Evolutionary conservation across 2,113 vertebrate species (phyloP).

Genomic region (Seriola aureovittata): DNA sequence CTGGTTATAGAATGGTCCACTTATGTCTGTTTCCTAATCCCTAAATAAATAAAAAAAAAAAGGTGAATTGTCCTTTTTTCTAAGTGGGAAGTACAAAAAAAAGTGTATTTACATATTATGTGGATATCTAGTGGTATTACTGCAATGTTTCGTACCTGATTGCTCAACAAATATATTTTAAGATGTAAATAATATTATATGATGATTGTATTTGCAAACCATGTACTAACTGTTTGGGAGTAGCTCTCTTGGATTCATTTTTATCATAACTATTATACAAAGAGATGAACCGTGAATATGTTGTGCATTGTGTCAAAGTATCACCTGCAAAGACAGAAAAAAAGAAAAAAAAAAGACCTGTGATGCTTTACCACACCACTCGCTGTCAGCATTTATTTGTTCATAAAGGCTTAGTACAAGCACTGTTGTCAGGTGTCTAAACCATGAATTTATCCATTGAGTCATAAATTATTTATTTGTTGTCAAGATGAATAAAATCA

Average conservation of each 20-base stretch:
- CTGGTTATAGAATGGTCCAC: slow-evolving; percentile 76
- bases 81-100: slow-evolving; percentile 75
- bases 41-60: slow-evolving; percentile 52
- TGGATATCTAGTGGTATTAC: slow-evolving; percentile 84
- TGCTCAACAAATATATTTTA: slow-evolving; percentile 85
- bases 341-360: slow-evolving; percentile 58
- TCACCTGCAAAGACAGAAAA: slow-evolving; percentile 74
- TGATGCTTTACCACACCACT: slow-evolving; percentile 82
- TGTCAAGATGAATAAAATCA: slow-evolving; percentile 73
- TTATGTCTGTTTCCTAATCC: slow-evolving; percentile 74
- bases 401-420: slow-evolving; percentile 76
- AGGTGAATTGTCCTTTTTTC: slow-evolving; percentile 75
- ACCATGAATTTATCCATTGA: slow-evolving; percentile 72
- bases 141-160: slow-evolving; percentile 82
- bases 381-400: slow-evolving; percentile 78
- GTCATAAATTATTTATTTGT: slow-evolving; percentile 78
- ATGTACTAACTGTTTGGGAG: slow-evolving; percentile 83
- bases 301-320: slow-evolving; percentile 83
- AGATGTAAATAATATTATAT: slow-evolving; percentile 84
- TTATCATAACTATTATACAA: slow-evolving; percentile 81
- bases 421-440: slow-evolving; percentile 80
- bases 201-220: slow-evolving; percentile 85
- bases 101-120: slow-evolving; percentile 82
- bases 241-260: slow-evolving; percentile 82
- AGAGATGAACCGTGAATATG: slow-evolving; percentile 78